Evolutionary conservation across 1,140 invertebrate genomes (phyloP).

Genomic region (Nephila pilipes): DNA sequence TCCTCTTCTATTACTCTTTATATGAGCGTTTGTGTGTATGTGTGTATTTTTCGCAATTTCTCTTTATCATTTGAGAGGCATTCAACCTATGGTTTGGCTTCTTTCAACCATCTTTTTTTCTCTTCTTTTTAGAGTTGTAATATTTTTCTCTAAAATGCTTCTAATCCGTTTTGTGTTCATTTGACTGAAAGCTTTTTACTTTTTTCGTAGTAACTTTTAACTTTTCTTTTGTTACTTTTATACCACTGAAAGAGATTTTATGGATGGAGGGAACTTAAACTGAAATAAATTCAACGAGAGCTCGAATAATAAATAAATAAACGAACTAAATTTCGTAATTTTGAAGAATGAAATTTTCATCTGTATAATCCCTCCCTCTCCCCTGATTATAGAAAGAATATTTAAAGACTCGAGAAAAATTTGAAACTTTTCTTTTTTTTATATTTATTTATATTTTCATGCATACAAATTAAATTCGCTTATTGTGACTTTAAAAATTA

Average conservation of each 20-base stretch:
- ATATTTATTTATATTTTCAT: too few relatives aligned
- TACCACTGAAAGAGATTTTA: neutral
- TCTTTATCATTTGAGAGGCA: neutral
- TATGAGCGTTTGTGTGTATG: neutral
- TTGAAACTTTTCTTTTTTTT: too few relatives aligned
- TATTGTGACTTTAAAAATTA: too few relatives aligned
- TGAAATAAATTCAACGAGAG: neutral
- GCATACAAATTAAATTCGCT: too few relatives aligned
- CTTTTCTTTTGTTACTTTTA: neutral
- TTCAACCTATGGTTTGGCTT: neutral
- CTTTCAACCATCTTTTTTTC: neutral
- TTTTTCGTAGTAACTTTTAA: neutral
- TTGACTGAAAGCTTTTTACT: slow-evolving; percentile 18
- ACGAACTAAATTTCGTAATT: too few relatives aligned
- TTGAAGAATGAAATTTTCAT: too few relatives aligned
- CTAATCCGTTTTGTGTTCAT: slow-evolving; percentile 30
- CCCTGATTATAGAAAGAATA: too few relatives aligned
- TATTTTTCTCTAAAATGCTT: neutral
- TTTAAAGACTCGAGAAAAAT: too few relatives aligned
- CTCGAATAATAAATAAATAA: too few relatives aligned
- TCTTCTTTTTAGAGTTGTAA: neutral
- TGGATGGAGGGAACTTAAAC: neutral
- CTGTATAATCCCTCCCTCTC: too few relatives aligned
- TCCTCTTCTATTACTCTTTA: neutral
- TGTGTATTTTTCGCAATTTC: neutral